Percentiles rank a stretch among this genome's conserved stretches.
phyloP scores from a whole-genome alignment of 2,888 invertebrate genomes.

The Cryptus armator region DNA sequence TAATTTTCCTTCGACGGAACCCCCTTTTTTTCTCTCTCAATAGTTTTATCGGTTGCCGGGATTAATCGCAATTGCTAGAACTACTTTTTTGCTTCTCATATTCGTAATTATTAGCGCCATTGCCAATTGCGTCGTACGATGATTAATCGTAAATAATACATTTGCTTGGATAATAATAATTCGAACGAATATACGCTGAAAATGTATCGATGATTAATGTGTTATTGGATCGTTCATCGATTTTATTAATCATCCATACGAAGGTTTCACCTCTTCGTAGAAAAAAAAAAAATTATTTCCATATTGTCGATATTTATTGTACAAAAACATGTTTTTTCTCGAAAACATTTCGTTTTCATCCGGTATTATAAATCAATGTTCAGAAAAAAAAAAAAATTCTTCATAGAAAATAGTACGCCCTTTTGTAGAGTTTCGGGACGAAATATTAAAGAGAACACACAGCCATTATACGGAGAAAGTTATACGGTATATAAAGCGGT shows the following conservation, averaged over 20 bases:
- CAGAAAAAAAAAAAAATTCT: not conserved
- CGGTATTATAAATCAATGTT: not conserved
- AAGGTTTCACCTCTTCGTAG: not conserved
- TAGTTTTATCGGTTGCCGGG: not conserved
- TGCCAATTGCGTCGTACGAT: not conserved
- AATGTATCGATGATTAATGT: not conserved
- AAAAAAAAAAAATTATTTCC: not conserved
- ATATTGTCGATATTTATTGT: not conserved
- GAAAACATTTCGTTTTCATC: not conserved
- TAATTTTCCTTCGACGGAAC: not conserved
- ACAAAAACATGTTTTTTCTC: not conserved
- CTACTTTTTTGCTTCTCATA: not conserved
- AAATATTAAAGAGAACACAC: slow-evolving; percentile 41
- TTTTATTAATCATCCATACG: not conserved
- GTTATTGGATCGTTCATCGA: not conserved
- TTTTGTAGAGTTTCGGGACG: not conserved
- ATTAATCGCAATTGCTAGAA: not conserved
- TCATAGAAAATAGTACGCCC: not conserved
- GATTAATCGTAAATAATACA: not conserved
- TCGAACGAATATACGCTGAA: not conserved
- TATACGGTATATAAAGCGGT: slow-evolving; percentile 12
- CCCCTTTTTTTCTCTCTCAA: not conserved
- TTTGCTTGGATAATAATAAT: not conserved
- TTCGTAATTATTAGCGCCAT: not conserved
- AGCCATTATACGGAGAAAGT: slow-evolving; percentile 60